Conservation (phyloP, 2,797 vertebrate genomes). For the Aotus griseimembra region DNA sequence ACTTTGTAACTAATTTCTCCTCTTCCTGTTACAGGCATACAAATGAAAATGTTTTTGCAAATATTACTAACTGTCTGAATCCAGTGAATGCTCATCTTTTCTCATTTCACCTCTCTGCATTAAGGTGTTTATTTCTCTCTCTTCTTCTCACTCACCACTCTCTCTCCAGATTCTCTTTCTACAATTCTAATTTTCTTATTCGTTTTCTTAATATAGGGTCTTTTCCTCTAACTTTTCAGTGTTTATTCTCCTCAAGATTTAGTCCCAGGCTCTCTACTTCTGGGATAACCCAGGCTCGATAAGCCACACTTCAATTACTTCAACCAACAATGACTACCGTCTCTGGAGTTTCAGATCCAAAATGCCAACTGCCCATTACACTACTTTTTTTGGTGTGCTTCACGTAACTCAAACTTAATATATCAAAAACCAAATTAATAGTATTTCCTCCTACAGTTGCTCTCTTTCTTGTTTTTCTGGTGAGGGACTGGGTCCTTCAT, state of each 20-base stretch:
- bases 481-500: background rate
- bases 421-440: background rate
- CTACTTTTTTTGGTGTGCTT: background rate
- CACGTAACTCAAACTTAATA: background rate
- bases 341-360: background rate
- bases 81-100: background rate
- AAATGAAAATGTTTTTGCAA: background rate
- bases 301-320: background rate
- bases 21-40: background rate
- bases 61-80: background rate
- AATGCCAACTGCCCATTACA: background rate
- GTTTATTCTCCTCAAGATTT: background rate
- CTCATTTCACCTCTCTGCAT: background rate
- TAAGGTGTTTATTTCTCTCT: background rate
- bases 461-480: background rate
- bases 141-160: background rate
- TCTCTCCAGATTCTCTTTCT: background rate
- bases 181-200: background rate
- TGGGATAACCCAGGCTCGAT: background rate
- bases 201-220: background rate
- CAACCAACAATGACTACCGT: background rate
- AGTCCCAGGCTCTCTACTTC: background rate
- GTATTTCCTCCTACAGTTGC: background rate
- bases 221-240: background rate
- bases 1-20: background rate